Evolutionary conservation across 1,140 invertebrate species (phyloP).

Genomic region (Hylaeus anthracinus): DNA sequence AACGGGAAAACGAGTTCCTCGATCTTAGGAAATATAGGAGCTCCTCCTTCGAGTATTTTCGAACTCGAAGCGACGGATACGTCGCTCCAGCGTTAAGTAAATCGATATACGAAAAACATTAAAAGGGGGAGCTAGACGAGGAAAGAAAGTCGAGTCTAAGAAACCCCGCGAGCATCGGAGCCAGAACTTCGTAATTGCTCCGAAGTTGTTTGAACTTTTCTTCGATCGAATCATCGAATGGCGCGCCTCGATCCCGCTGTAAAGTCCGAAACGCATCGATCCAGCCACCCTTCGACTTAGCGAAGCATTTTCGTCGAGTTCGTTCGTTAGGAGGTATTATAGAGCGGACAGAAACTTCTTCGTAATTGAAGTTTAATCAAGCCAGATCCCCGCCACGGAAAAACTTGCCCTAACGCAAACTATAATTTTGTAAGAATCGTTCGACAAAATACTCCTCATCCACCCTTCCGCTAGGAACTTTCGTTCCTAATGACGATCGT

Average conservation of each 20-base stretch:
- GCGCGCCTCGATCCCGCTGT: background rate
- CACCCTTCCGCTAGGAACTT: background rate
- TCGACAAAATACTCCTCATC: background rate
- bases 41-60: background rate
- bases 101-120: background rate
- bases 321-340: slow-evolving; percentile 31
- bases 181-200: slow-evolving; percentile 9
- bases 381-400: background rate
- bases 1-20: background rate
- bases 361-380: slow-evolving; percentile 19
- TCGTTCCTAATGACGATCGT: background rate
- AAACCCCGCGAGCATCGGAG: background rate
- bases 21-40: background rate
- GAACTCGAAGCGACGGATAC: too few species aligned
- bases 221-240: background rate
- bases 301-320: background rate
- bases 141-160: background rate
- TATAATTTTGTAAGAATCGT: slow-evolving; percentile 17
- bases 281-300: background rate
- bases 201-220: slow-evolving; percentile 7
- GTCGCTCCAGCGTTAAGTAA: background rate
- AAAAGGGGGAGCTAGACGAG: background rate
- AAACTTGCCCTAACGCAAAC: background rate
- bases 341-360: background rate
- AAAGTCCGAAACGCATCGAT: slow-evolving; percentile 13